Conservation (phyloP, 2,888 invertebrate species). For the Monoplex corrugatus region DNA sequence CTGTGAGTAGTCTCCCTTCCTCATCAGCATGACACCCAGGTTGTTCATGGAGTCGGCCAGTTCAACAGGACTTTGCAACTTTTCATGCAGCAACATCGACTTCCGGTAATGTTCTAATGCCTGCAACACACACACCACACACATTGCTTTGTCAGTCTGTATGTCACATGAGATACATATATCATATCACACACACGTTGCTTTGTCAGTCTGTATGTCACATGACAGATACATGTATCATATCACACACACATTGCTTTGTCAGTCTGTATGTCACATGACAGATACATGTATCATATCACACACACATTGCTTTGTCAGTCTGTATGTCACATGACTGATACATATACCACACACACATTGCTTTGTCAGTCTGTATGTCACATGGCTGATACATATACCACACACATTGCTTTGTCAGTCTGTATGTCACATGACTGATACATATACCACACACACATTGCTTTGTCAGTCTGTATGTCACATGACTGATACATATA, state of each 20-base stretch:
- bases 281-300: not conserved
- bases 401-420: not conserved
- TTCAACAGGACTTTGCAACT: slow-evolving; percentile 41
- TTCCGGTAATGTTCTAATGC: slow-evolving; percentile 53
- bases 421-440: no score
- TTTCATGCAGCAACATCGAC: slow-evolving; percentile 53
- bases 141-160: not conserved
- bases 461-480: not conserved
- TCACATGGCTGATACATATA: not conserved
- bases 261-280: no score
- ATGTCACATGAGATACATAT: not conserved
- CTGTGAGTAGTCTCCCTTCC: slow-evolving; percentile 44
- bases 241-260: not conserved
- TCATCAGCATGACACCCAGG: slow-evolving; percentile 56
- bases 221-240: not conserved
- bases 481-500: not conserved
- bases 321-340: not conserved
- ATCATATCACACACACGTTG: not conserved
- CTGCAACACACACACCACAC: slow-evolving; percentile 29
- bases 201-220: no score
- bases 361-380: not conserved
- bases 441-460: not conserved
- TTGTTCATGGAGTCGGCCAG: slow-evolving; percentile 56
- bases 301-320: not conserved
- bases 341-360: not conserved